These are phyloP conservation scores for Nasonia longicornis DNA, from an alignment of 1,140 invertebrate genomes.

Conservation along the genomic window DNA sequence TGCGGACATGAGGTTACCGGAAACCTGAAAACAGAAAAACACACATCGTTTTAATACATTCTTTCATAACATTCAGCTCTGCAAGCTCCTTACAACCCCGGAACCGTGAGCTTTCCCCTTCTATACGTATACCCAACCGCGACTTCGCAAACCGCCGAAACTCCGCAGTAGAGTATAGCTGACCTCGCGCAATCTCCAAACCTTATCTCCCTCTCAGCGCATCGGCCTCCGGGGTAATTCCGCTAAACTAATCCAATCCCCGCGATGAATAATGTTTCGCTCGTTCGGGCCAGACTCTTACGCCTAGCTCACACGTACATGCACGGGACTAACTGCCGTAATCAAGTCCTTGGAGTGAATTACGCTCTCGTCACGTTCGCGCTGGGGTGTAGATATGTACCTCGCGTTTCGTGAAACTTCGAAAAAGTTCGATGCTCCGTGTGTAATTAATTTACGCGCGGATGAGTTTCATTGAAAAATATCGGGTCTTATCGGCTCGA, in stretches of 20 bases:
- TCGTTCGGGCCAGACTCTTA: constrained; percentile 21
- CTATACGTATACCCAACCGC: not conserved
- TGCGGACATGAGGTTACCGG: constrained; percentile 47
- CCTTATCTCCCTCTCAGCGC: not conserved
- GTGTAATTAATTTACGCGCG: constrained; percentile 14
- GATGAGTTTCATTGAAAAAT: constrained; percentile 4
- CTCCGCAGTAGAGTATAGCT: not conserved
- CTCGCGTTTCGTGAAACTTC: not conserved
- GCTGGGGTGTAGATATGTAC: not conserved
- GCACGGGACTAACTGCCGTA: constrained; percentile 14
- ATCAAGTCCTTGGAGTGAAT: constrained; percentile 27
- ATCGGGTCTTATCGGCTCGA: constrained; percentile 11
- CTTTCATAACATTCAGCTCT: not conserved
- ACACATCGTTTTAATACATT: not conserved
- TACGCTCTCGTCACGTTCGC: constrained; percentile 16
- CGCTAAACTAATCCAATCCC: constrained; percentile 47
- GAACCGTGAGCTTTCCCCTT: no score
- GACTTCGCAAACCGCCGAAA: not conserved
- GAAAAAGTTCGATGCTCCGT: no score
- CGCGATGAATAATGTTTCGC: constrained; percentile 48
- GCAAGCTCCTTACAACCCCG: not conserved
- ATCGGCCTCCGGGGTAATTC: constrained; percentile 47
- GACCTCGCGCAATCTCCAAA: constrained; percentile 26
- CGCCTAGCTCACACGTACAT: no score
- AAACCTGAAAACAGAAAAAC: constrained; percentile 47